Conservation (phyloP, 2,888 invertebrate species). For the Drosophila affinis region DNA sequence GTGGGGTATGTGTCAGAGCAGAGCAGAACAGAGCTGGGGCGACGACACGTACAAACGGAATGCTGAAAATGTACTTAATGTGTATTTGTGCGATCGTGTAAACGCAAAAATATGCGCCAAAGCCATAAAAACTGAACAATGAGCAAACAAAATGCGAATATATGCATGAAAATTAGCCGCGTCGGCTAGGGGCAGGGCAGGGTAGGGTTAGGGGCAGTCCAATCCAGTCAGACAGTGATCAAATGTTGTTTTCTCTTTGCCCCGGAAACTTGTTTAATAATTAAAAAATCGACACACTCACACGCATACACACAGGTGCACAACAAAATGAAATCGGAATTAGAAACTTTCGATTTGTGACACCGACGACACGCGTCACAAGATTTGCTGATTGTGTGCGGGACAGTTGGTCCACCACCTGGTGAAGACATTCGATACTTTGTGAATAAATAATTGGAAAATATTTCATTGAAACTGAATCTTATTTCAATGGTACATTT, state of each 20-base stretch:
- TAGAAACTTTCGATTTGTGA: conserved; percentile 25
- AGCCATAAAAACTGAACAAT: conserved; percentile 69
- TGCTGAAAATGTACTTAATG: conserved; percentile 11
- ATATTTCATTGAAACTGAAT: no score
- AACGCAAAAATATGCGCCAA: conserved; percentile 69
- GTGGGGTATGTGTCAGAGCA: background rate
- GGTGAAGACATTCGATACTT: no score
- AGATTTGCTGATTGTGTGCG: no score
- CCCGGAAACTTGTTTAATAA: conserved; percentile 72
- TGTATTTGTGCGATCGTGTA: conserved; percentile 58
- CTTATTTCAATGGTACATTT: no score
- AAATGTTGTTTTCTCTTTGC: conserved; percentile 67
- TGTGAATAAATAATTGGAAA: no score
- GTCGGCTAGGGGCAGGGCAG: conserved; percentile 15
- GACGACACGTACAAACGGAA: conserved; percentile 1
- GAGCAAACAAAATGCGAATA: conserved; percentile 57
- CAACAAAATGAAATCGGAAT: conserved; percentile 54
- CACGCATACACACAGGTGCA: conserved; percentile 4
- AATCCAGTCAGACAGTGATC: conserved; percentile 48
- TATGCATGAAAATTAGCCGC: conserved; percentile 66
- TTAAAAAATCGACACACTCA: conserved; percentile 60
- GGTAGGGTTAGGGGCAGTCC: no score
- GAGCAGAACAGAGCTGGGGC: background rate
- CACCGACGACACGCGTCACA: background rate
- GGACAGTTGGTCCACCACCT: no score